Conservation (phyloP, 2,113 vertebrate genomes). For the Sminthopsis crassicaudata region DNA sequence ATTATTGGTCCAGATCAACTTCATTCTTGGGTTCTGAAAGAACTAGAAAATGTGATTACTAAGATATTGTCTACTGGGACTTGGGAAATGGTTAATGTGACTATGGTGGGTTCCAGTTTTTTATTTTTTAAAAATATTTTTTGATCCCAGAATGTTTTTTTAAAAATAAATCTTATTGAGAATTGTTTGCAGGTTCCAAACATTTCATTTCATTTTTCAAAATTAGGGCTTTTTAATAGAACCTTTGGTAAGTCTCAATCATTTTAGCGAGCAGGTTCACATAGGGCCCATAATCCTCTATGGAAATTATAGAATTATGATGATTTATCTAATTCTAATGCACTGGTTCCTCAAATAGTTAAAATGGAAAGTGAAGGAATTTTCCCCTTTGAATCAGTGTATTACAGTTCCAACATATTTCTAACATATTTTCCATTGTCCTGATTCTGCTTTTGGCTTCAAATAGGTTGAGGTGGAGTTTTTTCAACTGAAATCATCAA, state of each 20-base stretch:
- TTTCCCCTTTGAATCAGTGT: constrained; percentile 56
- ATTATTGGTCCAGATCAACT: not conserved
- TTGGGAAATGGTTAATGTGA: constrained; percentile 19
- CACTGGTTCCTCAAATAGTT: constrained; percentile 47
- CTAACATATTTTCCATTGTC: constrained; percentile 77
- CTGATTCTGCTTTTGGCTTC: constrained; percentile 69
- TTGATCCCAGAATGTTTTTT: not conserved
- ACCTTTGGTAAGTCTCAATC: not conserved
- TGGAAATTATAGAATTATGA: constrained; percentile 39
- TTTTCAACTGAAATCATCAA: constrained; percentile 75
- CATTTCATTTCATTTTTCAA: not conserved
- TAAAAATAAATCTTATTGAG: not conserved
- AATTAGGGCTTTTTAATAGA: not conserved
- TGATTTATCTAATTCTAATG: constrained; percentile 4
- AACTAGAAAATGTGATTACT: not conserved
- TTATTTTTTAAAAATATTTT: not conserved
- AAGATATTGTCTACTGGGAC: not conserved
- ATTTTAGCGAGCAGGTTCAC: not conserved
- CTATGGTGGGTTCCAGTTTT: not conserved
- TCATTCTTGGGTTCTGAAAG: not conserved
- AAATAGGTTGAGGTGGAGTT: constrained; percentile 71
- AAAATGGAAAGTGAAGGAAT: constrained; percentile 56
- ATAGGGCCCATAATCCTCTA: not conserved
- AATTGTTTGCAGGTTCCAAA: not conserved
- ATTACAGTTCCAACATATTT: constrained; percentile 55